Conservation (phyloP, 2,888 invertebrate species). For the Platerodrilus igneus region DNA sequence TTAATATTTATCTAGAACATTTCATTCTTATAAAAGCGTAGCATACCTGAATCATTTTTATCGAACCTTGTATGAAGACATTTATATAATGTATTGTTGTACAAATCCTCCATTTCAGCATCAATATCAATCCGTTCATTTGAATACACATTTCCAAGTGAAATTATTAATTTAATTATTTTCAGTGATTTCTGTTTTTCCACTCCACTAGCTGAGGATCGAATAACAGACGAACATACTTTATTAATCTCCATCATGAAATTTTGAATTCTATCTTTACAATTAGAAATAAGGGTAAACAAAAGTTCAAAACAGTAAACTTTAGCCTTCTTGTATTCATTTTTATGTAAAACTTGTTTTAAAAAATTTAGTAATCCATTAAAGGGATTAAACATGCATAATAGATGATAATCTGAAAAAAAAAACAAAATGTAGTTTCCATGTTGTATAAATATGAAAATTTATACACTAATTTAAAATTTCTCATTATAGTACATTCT, state of each 20-base stretch:
- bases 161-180: slow-evolving; percentile 25
- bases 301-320: slow-evolving; percentile 37
- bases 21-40: slow-evolving; percentile 3
- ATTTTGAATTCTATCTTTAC: slow-evolving; percentile 33
- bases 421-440: background rate
- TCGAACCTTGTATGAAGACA: slow-evolving; percentile 25
- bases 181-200: slow-evolving; percentile 37
- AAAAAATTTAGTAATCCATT: slow-evolving; percentile 36
- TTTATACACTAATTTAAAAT: too few species aligned
- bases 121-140: slow-evolving; percentile 28
- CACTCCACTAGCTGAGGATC: slow-evolving; percentile 26
- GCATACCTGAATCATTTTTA: slow-evolving; percentile 33
- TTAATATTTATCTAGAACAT: too few species aligned
- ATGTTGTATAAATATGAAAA: too few species aligned
- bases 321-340: slow-evolving; percentile 31
- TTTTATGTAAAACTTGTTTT: slow-evolving; percentile 24
- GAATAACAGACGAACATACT: slow-evolving; percentile 32
- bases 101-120: slow-evolving; percentile 14
- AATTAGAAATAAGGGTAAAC: slow-evolving; percentile 39
- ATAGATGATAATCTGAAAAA: slow-evolving; percentile 37
- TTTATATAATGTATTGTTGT: slow-evolving; percentile 25
- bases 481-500: too few species aligned
- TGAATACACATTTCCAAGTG: slow-evolving; percentile 16
- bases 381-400: slow-evolving; percentile 35
- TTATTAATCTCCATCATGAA: slow-evolving; percentile 35